Evolutionary conservation across 92 coral and sea anemone genomes (phyloP).

Genomic region (Actinostola sp.): DNA sequence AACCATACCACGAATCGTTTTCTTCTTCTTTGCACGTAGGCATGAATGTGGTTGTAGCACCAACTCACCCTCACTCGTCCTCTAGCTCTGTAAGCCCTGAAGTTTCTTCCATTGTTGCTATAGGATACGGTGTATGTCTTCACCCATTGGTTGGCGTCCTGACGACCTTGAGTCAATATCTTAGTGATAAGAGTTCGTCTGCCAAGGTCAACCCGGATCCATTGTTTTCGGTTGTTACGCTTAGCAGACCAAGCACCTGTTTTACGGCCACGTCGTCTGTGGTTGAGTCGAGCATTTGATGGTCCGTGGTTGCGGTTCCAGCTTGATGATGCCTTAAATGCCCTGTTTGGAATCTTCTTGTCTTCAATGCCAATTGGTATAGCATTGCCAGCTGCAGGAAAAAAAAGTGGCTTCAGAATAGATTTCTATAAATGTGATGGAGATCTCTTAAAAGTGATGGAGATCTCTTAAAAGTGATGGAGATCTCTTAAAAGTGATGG

Average conservation of each 20-base stretch:
- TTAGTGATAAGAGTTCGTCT: conserved; percentile 47
- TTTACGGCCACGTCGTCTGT: conserved; percentile 15
- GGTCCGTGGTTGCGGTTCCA: conserved; percentile 53
- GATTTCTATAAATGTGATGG: too few species aligned
- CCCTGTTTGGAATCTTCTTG: conserved; percentile 32
- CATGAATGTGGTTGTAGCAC: too few species aligned
- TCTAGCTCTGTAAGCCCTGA: conserved; percentile 53
- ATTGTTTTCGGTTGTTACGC: conserved; percentile 35
- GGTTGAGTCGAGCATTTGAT: conserved; percentile 46
- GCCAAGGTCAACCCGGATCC: conserved; percentile 62
- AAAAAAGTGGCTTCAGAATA: not conserved
- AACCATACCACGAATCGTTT: too few species aligned
- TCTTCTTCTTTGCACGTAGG: too few species aligned
- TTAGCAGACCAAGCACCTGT: conserved; percentile 66
- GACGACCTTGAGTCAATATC: conserved; percentile 74
- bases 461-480: too few species aligned
- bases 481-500: too few species aligned
- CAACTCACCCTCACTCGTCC: conserved; percentile 40
- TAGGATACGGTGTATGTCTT: conserved; percentile 56
- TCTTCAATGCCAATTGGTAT: conserved; percentile 65
- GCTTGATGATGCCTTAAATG: conserved; percentile 40
- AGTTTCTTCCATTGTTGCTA: conserved; percentile 66
- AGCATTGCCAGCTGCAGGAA: conserved; percentile 35
- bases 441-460: too few species aligned
- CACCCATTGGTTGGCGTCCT: conserved; percentile 77